phyloP scores from a whole-genome alignment of 2,113 vertebrate species.

The Alligator mississippiensis region DNA sequence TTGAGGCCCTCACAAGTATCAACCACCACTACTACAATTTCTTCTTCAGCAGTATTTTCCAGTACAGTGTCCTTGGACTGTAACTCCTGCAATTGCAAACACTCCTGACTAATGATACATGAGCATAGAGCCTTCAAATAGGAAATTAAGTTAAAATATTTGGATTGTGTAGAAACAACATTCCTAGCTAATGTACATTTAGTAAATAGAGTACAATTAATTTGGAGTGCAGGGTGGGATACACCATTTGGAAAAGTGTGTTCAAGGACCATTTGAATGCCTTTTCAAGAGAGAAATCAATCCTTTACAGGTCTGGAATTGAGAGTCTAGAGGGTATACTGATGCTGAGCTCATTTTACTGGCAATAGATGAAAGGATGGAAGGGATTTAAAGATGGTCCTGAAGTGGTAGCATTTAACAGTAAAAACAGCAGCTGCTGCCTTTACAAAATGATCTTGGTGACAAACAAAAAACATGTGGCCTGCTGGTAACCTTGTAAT shows the following conservation, averaged over 20 bases:
- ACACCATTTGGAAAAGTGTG: rapidly evolving
- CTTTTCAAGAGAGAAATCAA: background rate
- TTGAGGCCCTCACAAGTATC: rapidly evolving
- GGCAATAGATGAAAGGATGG: background rate
- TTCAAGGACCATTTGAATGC: background rate
- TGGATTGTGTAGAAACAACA: rapidly evolving
- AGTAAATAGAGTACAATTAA: background rate
- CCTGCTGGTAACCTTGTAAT: background rate
- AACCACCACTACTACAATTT: background rate
- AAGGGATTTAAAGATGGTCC: background rate
- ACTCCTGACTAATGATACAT: background rate
- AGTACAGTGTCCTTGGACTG: background rate
- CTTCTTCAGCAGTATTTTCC: background rate
- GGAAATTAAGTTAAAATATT: background rate
- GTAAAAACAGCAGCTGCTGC: background rate
- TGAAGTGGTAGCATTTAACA: background rate
- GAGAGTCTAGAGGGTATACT: background rate
- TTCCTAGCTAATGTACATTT: rapidly evolving
- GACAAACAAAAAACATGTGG: rapidly evolving
- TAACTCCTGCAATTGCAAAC: slow-evolving; percentile 31
- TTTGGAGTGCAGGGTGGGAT: background rate
- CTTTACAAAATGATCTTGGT: background rate
- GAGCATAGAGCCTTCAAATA: background rate
- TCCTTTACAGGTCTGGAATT: background rate
- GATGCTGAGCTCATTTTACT: background rate